phyloP scores from a whole-genome alignment of 2,888 invertebrate species.

The Cerceris rybyensis region DNA sequence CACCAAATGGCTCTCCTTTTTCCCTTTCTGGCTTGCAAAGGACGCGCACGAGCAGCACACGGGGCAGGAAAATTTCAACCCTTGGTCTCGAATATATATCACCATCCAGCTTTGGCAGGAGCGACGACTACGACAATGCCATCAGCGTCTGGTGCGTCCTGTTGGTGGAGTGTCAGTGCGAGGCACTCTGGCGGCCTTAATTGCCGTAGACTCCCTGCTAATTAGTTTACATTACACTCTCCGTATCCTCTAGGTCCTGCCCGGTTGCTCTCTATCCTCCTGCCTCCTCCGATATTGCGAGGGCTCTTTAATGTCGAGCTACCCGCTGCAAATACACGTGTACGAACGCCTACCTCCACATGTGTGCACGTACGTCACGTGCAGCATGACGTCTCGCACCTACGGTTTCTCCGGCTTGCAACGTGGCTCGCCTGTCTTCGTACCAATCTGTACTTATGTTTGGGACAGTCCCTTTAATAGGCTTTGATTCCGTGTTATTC shows the following conservation, averaged over 20 bases:
- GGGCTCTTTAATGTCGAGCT: constrained; percentile 69
- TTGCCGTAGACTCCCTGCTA: constrained; percentile 80
- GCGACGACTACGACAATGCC: constrained; percentile 35
- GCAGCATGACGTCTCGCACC: background rate
- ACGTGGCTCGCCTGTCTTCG: background rate
- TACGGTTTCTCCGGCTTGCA: background rate
- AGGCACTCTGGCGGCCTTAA: constrained; percentile 79
- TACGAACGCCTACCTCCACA: constrained; percentile 24
- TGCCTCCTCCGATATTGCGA: constrained; percentile 71
- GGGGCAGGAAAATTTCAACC: constrained; percentile 27
- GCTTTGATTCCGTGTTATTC: background rate
- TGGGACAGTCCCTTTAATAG: background rate
- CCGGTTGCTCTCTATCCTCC: constrained; percentile 64
- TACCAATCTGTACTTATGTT: background rate
- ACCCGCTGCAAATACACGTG: constrained; percentile 48
- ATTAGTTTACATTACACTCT: constrained; percentile 81
- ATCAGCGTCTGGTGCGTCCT: constrained; percentile 39
- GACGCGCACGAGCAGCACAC: background rate
- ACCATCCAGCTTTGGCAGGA: background rate
- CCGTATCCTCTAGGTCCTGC: constrained; percentile 72
- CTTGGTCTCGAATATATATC: constrained; percentile 18
- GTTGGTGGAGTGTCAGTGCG: constrained; percentile 76
- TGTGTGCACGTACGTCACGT: constrained; percentile 27
- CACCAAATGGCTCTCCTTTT: no score
- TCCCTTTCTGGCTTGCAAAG: no score